Evolutionary conservation across 2,797 vertebrate genomes (phyloP).

Genomic region (Spheniscus humboldti): DNA sequence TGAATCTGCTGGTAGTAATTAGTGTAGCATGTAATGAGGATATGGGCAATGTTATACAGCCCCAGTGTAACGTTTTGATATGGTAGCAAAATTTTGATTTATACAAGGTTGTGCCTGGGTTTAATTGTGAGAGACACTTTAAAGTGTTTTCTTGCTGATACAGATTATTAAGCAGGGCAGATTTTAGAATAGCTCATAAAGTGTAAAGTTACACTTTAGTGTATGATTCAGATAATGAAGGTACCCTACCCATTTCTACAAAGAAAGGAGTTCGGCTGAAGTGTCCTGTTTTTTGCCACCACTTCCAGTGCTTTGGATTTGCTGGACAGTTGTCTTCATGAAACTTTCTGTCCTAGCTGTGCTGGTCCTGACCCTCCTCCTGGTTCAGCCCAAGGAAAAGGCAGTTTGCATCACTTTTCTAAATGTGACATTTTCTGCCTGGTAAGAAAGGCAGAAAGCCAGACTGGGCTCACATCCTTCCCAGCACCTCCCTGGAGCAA

Average conservation of each 20-base stretch:
- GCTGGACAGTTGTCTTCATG: not conserved
- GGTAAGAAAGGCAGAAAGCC: not conserved
- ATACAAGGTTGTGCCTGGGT: conserved; percentile 70
- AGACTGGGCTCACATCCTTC: not conserved
- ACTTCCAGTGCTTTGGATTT: not conserved
- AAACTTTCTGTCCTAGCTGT: not conserved
- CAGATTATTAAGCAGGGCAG: conserved; percentile 74
- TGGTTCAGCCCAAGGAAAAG: not conserved
- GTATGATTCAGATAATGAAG: conserved; percentile 47
- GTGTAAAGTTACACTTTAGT: conserved; percentile 60
- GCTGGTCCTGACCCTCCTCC: not conserved
- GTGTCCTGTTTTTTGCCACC: not conserved
- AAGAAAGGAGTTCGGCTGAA: conserved; percentile 15
- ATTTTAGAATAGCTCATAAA: conserved; percentile 71
- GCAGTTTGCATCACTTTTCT: not conserved
- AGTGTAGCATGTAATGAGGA: conserved; percentile 84
- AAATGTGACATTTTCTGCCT: accelerated
- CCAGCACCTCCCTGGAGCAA: not conserved
- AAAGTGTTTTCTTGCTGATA: conserved; percentile 75
- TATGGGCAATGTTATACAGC: conserved; percentile 75
- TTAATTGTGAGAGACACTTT: conserved; percentile 79
- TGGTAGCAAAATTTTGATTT: conserved; percentile 83
- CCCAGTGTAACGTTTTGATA: conserved; percentile 81
- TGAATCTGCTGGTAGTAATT: conserved; percentile 82
- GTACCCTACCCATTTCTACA: conserved; percentile 4